Evolutionary conservation across 2,797 vertebrate genomes (phyloP).

Genomic region (Pyrocephalus nanus): DNA sequence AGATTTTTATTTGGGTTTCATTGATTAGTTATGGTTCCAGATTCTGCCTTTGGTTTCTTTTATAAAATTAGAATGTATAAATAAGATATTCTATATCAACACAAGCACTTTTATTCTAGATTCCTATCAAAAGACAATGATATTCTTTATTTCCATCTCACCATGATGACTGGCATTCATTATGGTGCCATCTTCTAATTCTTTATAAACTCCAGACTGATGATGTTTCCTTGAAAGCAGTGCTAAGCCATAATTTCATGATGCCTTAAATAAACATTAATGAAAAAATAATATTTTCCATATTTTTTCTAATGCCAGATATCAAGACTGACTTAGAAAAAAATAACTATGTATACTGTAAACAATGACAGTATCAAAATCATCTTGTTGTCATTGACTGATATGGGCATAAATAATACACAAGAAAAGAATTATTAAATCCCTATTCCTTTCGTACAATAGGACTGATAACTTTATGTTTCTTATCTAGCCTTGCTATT

Average conservation of each 20-base stretch:
- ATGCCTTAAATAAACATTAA: background rate
- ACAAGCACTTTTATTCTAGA: background rate
- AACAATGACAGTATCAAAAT: background rate
- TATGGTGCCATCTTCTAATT: background rate
- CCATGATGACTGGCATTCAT: background rate
- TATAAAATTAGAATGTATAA: background rate
- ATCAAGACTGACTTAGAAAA: background rate
- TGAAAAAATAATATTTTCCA: background rate
- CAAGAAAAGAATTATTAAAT: background rate
- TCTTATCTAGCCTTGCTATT: background rate
- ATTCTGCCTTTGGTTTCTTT: background rate
- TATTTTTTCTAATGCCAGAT: background rate
- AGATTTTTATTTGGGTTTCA: background rate
- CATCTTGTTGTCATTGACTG: background rate
- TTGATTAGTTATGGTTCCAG: background rate
- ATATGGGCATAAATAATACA: background rate
- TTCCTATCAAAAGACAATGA: background rate
- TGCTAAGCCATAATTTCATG: background rate
- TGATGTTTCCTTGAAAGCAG: background rate
- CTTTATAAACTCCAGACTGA: background rate
- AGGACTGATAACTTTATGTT: background rate
- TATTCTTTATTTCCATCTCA: background rate
- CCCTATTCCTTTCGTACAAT: background rate
- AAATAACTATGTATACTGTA: background rate
- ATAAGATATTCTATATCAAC: background rate